Evolutionary conservation across 2,888 invertebrate genomes (phyloP), one percentile per base, ranked within the genome.

Genomic region (Lycia hirtaria): DNA sequence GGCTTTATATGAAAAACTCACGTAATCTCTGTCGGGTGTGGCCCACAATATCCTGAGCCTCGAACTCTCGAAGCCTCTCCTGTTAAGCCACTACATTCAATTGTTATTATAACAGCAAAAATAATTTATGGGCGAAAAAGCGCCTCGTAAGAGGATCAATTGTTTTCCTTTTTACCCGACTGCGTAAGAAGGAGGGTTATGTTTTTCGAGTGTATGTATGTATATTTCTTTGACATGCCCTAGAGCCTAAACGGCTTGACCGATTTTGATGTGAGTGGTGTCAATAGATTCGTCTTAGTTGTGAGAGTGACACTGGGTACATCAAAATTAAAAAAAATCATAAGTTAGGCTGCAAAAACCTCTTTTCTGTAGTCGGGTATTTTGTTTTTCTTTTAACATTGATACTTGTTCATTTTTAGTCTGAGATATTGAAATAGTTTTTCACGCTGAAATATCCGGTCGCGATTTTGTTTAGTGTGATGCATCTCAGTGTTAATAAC

Each of bases 1-100:
- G 83, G 89, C 86, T 87, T 88, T 87, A 85, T 89, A 89, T 88
- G 86, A 90, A 91, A 91, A 90, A 88, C 84, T 88, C 86, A 71
- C 83, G 88, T 88, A 89, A 90, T 90, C 84, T 89, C 81, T 80
- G 80, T 74, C 71, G 80, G 83, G 83, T 81, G 79, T 81, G 80
- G 77, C 77, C 82, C 77, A 83, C 86, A 85, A 88, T 89, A 88
- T 86, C 80, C 82, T 81, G 80, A 81, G 85, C 79, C 77, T 75
- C 72, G 76, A 76, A 75, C 73, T 74, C n/a, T n/a, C n/a, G n/a
- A n/a, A n/a, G n/a, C 73, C 71, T 64, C 75, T 69, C 71, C 76
- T 72, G 72, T 72, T 77, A 77, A 78, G 77, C 60, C 62, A 72
- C 63, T 68, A 66, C 69, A 74, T 80, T 75, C 78, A 76, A 80